Evolutionary conservation across 2,888 invertebrate species (phyloP), one percentile per base, ranked within the genome.

Genomic region (Acanthopleura granulata): DNA sequence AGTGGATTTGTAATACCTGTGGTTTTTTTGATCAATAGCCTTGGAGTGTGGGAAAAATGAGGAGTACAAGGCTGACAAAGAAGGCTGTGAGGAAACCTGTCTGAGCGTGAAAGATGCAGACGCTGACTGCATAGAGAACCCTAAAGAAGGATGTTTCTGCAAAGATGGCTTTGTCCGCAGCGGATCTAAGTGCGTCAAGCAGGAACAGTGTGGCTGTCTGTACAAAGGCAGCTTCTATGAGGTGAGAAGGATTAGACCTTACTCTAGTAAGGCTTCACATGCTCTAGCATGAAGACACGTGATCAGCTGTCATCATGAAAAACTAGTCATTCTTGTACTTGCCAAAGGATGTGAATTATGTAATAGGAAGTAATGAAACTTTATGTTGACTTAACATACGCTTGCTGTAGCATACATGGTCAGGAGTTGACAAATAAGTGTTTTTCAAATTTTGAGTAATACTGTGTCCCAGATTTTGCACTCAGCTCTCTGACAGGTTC

Each of bases 171-270:
- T 27, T 25, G 66, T 66, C 6, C 22, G 66, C 16, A 66, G 66
- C 25, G 29, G 29, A 22, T 15, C 22, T 6, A 66, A 66, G 6
- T 66, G 66, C 14, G 29, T 66, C 15, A 22, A 22, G 25, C 6
- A 66, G 29, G 66, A 66, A 6, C 27, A 66, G 66, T 66, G 66
- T 66, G 66, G 66, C 22, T 66, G 66, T 66, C 16, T 27, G 4
- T 27, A 66, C 29, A 27, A 66, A 27, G 66, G 66, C 66, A 27
- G 1, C 25, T 66, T 22, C 29, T 66, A 27, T 66, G 66, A 66
- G 66, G 66, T 66, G 25, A 9, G n/a, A n/a, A n/a, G 40, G 40
- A 40, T 40, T 40, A 40, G 9, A 40, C 9, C 40, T 40, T 40
- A 40, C 4, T 40, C 40, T 40, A 40, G 9, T 9, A 6, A 6